Evolutionary conservation across 1,140 invertebrate genomes (phyloP).

Genomic region (Drosophila athabasca): DNA sequence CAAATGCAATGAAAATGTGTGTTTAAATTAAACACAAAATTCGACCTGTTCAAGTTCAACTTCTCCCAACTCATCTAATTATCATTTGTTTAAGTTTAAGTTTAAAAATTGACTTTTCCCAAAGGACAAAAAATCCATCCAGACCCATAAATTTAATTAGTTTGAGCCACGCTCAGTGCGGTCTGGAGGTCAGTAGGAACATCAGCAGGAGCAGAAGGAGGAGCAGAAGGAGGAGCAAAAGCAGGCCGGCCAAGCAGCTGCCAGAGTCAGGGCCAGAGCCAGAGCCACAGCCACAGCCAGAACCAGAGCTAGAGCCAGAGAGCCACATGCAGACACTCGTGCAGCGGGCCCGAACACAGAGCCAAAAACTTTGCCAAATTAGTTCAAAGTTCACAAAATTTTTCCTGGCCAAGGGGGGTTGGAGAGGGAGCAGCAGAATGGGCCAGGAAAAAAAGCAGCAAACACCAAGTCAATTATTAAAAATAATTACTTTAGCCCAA

Average conservation of each 20-base stretch:
- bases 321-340: slow-evolving; percentile 38
- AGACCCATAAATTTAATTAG: slow-evolving; percentile 76
- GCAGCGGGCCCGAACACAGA: slow-evolving; percentile 10
- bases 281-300: slow-evolving; percentile 18
- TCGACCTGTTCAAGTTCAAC: neutral
- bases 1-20: too few relatives aligned
- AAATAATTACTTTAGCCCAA: slow-evolving; percentile 79
- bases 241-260: slow-evolving; percentile 59
- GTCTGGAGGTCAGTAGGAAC: slow-evolving; percentile 42
- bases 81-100: slow-evolving; percentile 47
- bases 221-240: neutral
- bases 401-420: slow-evolving; percentile 32
- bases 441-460: slow-evolving; percentile 30
- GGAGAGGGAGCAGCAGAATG: neutral
- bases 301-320: slow-evolving; percentile 44
- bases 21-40: too few relatives aligned
- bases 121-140: slow-evolving; percentile 28
- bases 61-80: slow-evolving; percentile 9
- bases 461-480: slow-evolving; percentile 76
- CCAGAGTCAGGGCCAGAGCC: slow-evolving; percentile 50
- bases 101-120: slow-evolving; percentile 26
- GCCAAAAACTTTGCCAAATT: slow-evolving; percentile 72
- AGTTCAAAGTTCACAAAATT: slow-evolving; percentile 75
- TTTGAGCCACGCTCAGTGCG: slow-evolving; percentile 63
- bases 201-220: neutral